A percentile compares a stretch with the other conserved stretches of the same genome.
These are phyloP conservation scores for Notodonta dromedarius DNA, from an alignment of 2,888 invertebrate genomes.

Conservation along the genomic window DNA sequence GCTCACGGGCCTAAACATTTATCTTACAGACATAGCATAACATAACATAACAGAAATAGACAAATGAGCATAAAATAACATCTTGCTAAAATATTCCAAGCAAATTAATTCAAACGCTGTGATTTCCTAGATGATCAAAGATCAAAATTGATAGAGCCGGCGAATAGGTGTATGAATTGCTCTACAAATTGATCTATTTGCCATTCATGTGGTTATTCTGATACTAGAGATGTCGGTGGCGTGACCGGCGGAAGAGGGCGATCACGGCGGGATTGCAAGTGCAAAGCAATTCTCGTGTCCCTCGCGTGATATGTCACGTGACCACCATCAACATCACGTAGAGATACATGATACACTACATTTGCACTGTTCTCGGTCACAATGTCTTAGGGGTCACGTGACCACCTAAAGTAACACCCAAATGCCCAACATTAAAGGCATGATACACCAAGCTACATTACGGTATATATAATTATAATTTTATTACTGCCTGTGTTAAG, in stretches of 20 bases:
- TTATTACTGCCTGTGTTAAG: too few relatives aligned
- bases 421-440: too few relatives aligned
- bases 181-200: constrained; percentile 46
- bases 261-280: constrained; percentile 40
- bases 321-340: background rate
- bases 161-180: constrained; percentile 18
- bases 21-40: too few relatives aligned
- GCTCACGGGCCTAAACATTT: too few relatives aligned
- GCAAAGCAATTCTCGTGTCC: constrained; percentile 30
- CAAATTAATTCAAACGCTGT: background rate
- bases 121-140: background rate
- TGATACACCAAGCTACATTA: too few relatives aligned
- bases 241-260: constrained; percentile 50
- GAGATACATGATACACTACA: background rate
- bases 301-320: constrained; percentile 23
- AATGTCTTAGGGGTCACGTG: too few relatives aligned
- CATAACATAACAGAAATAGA: too few relatives aligned
- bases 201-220: constrained; percentile 41
- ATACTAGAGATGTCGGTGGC: constrained; percentile 39
- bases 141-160: background rate
- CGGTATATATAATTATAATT: too few relatives aligned
- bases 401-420: too few relatives aligned
- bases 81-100: too few relatives aligned
- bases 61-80: too few relatives aligned
- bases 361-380: too few relatives aligned